These are phyloP conservation scores for Gymnodraco acuticeps DNA, from an alignment of 2,797 vertebrate genomes.

Conservation along the genomic window DNA sequence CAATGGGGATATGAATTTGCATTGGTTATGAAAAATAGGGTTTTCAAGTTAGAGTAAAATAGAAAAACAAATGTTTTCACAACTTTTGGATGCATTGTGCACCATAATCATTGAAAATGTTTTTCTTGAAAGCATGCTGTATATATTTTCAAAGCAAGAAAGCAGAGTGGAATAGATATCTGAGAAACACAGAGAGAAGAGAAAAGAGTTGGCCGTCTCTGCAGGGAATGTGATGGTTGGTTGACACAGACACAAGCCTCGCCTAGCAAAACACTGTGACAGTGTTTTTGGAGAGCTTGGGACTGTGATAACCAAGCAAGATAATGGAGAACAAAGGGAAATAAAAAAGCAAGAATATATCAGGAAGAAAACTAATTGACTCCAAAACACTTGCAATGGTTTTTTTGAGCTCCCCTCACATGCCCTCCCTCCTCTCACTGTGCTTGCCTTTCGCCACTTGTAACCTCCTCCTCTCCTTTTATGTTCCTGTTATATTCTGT, in stretches of 20 bases:
- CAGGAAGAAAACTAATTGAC: slow-evolving; percentile 66
- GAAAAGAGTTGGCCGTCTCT: slow-evolving; percentile 52
- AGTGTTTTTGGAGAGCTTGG: slow-evolving; percentile 51
- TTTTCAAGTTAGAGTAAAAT: not conserved
- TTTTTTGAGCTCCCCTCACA: slow-evolving; percentile 45
- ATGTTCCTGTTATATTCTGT: slow-evolving; percentile 40
- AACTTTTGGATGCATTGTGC: slow-evolving; percentile 34
- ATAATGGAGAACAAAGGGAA: slow-evolving; percentile 68
- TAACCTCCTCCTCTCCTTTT: slow-evolving; percentile 43
- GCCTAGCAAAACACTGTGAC: slow-evolving; percentile 82
- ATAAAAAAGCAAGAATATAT: slow-evolving; percentile 60
- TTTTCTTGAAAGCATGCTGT: slow-evolving; percentile 22
- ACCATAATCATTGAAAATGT: slow-evolving; percentile 27
- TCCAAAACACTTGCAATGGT: slow-evolving; percentile 63
- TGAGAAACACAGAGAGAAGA: slow-evolving; percentile 28
- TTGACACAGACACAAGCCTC: slow-evolving; percentile 65
- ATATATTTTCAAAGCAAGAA: slow-evolving; percentile 53
- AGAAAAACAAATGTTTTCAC: slow-evolving; percentile 23
- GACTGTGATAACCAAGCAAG: slow-evolving; percentile 62
- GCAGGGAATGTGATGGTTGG: slow-evolving; percentile 69
- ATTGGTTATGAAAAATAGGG: not conserved
- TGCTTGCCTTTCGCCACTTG: slow-evolving; percentile 32
- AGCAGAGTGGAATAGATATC: slow-evolving; percentile 47
- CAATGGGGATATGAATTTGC: slow-evolving; percentile 9
- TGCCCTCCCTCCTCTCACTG: slow-evolving; percentile 36